phyloP scores from a whole-genome alignment of 2,888 invertebrate genomes.

The Aspidiotus rigidus region DNA sequence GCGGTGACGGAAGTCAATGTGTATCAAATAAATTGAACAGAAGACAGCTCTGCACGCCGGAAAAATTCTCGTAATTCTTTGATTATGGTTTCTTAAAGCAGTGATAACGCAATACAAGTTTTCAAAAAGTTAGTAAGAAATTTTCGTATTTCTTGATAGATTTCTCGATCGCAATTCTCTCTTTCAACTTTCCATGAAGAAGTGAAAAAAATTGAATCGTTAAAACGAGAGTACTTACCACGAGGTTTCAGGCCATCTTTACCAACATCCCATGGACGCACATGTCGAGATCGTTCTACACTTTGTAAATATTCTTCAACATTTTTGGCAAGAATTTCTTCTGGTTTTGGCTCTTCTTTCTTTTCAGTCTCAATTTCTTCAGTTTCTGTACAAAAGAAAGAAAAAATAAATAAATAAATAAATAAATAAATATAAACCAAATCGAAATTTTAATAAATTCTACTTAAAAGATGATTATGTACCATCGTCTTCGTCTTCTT shows the following conservation, averaged over 20 bases:
- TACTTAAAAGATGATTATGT: neutral
- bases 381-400: neutral
- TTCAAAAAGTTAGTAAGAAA: no score
- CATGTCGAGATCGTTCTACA: constrained; percentile 43
- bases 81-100: no score
- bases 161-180: no score
- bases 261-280: constrained; percentile 65
- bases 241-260: constrained; percentile 51
- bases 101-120: no score
- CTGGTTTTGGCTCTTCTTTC: constrained; percentile 5
- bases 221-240: constrained; percentile 17
- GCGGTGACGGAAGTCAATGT: no score
- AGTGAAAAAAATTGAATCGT: no score
- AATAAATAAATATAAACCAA: neutral
- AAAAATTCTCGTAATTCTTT: no score
- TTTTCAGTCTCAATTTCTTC: constrained; percentile 10
- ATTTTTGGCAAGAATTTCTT: constrained; percentile 25
- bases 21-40: no score
- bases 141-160: no score
- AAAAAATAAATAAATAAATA: neutral
- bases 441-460: neutral
- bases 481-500: constrained; percentile 37
- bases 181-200: no score
- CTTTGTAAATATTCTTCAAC: constrained; percentile 39
- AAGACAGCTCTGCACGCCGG: no score